Base-by-base conservation (phyloP, 2,113 vertebrate species). In the Strix uralensis region DNA sequence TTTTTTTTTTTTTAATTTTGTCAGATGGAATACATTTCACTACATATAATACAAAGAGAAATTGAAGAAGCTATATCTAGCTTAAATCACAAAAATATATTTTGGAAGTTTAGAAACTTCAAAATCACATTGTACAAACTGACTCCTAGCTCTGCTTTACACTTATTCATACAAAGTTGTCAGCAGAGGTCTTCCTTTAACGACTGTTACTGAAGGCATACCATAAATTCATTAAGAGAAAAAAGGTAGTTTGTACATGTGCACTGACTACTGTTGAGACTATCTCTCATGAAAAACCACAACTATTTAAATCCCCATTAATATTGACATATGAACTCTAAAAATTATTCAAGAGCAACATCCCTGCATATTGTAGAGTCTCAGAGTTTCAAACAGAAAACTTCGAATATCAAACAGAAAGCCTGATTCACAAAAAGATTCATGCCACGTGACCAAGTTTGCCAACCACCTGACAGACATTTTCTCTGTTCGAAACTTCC, bases 391-490 rank as follows among this genome's bases (percentile, higher is more conserved):
- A 61, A 65, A 36, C 6, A 58, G 55, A 65, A 58, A 83, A 44
- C 15, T 42, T 27, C 8, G 4, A 86, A 36, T 15, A 52, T 15
- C 17, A 65, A 47, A 65, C 34, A 65, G 21, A 20, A 90, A 92
- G 55, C 29, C 58, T 30, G 29, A 77, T n/a, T 47, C 26, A 30
- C 69, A 81, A 38, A 54, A 58, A 58, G 23, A 66, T 9, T 58
- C 17, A 5, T 34, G 32, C 2, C 69, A 77, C 47, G 21, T 0
- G 0, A 77, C 11, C 14, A 52, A 32, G 34, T 74, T 13, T 47
- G 36, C 9, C 62, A 88, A 26, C 4, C 16, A 57, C 7, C 11
- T 51, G 73, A 79, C 21, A 89, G 27, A 49, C 6, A 27, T 17
- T 17, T 49, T 36, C 34, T 47, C 13, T 22, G 11, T 25, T 72